Conservation (phyloP, 2,797 vertebrate species). For the Leucoraja ocellata region DNA sequence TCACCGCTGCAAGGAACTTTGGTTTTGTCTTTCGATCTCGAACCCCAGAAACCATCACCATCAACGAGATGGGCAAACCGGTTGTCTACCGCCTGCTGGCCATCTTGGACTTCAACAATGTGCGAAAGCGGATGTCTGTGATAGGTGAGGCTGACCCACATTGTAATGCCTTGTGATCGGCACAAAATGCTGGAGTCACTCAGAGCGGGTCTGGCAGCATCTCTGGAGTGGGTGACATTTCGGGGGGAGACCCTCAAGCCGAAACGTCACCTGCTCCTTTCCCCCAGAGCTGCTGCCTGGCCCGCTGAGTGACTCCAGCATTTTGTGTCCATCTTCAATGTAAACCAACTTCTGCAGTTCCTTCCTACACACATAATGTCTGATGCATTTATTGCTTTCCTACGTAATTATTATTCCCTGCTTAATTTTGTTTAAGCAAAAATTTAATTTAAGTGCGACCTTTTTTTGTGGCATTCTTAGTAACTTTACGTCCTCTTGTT, state of each 20-base stretch:
- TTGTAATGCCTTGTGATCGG: not conserved
- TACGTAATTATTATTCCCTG: not conserved
- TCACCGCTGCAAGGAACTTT: slow-evolving; percentile 63
- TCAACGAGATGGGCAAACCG: slow-evolving; percentile 61
- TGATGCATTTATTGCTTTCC: not conserved
- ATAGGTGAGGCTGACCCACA: slow-evolving; percentile 52
- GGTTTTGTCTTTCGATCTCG: slow-evolving; percentile 65
- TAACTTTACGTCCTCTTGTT: slow-evolving; percentile 18
- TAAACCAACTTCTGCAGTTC: no score
- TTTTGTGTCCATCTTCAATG: no score
- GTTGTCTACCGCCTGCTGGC: slow-evolving; percentile 65
- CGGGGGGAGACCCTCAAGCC: no score
- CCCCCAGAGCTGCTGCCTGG: no score
- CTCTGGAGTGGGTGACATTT: no score
- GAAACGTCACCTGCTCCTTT: no score
- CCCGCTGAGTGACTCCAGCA: no score
- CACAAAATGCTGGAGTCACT: no score
- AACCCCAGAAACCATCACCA: slow-evolving; percentile 65
- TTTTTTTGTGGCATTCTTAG: not conserved
- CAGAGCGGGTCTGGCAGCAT: no score
- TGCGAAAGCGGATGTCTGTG: slow-evolving; percentile 70
- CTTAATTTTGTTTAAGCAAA: not conserved
- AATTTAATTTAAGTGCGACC: not conserved
- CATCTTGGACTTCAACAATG: slow-evolving; percentile 67
- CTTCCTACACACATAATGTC: no score